Evolutionary conservation across 2,888 invertebrate genomes (phyloP), one percentile per base, ranked within the genome.

Genomic region (Antheraea yamamai): DNA sequence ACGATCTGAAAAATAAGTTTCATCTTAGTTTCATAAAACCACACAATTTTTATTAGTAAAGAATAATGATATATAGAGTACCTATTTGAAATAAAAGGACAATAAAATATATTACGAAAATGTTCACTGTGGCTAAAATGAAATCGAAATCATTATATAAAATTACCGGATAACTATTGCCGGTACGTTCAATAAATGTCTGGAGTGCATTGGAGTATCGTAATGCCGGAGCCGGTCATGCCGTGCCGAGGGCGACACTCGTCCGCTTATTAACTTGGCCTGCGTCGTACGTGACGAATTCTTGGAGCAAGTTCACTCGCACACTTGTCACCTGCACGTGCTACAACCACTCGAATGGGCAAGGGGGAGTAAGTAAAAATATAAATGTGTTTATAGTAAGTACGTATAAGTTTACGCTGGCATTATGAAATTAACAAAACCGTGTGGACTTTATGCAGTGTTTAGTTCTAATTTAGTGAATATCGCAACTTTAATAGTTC

Each of bases 181-280:
- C 20, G 10, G 4, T 39, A 23, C 39, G 70, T 70, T 39, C 10
- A n/a, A 70, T 39, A 39, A 70, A 70, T 39, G n/a, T 30, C 3
- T 14, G 16, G 16, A 66, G 64, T 70, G 35, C 39, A n/a, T 39
- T 70, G 10, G 70, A 70, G 20, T 39, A 70, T 70, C 39, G 10
- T 70, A 30, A 39, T 30, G 39, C 12, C 1, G 70, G 78, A 80
- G 78, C 78, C 76, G 77, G 78, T 76, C 74, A 73, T 75, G 79
- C 77, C 77, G 74, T 78, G 79, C 77, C 77, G 75, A 77, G 81
- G 82, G 83, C 81, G 80, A 80, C 83, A 81, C 83, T 81, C 79
- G 81, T 77, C 79, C 80, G 79, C 35, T 75, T 78, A 79, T 80
- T 78, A 80, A 78, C 79, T 78, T 73, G 74, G 75, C 72, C 75